Evolutionary conservation across 1,140 invertebrate species (phyloP).

Genomic region (Lepidurus arcticus): DNA sequence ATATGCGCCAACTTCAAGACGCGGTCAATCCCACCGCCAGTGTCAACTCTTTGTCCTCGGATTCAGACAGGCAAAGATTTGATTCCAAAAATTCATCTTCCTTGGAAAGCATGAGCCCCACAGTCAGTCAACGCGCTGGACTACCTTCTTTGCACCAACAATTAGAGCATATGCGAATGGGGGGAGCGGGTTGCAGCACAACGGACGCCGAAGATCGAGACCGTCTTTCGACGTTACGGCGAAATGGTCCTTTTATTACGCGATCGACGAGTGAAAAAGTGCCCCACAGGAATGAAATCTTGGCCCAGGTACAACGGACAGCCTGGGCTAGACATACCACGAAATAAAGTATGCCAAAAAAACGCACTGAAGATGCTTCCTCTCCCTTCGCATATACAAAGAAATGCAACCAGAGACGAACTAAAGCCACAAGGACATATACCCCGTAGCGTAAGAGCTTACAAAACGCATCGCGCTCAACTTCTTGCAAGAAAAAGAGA

Average conservation of each 20-base stretch:
- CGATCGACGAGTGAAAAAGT: slow-evolving; percentile 76
- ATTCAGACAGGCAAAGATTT: slow-evolving; percentile 31
- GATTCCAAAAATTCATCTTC: slow-evolving; percentile 33
- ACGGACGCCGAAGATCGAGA: slow-evolving; percentile 12
- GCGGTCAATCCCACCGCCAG: slow-evolving; percentile 19
- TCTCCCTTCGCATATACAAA: no score
- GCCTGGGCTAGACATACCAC: slow-evolving; percentile 80
- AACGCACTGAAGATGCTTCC: no score
- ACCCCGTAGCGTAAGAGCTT: no score
- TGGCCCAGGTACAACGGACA: slow-evolving; percentile 70
- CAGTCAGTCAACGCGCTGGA: slow-evolving; percentile 35
- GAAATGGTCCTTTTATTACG: slow-evolving; percentile 54
- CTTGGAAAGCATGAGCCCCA: slow-evolving; percentile 44
- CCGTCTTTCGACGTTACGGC: slow-evolving; percentile 26
- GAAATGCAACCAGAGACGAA: no score
- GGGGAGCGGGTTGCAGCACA: slow-evolving; percentile 39
- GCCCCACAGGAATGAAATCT: slow-evolving; percentile 70
- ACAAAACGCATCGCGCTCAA: no score
- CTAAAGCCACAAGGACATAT: no score
- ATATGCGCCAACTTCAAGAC: slow-evolving; percentile 34
- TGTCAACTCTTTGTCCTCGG: slow-evolving; percentile 30
- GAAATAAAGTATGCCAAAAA: slow-evolving; percentile 54
- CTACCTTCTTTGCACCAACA: slow-evolving; percentile 36
- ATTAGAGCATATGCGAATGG: slow-evolving; percentile 36
- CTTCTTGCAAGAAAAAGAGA: no score